phyloP scores from a whole-genome alignment of 2,797 vertebrate genomes.

The Chelmon rostratus region DNA sequence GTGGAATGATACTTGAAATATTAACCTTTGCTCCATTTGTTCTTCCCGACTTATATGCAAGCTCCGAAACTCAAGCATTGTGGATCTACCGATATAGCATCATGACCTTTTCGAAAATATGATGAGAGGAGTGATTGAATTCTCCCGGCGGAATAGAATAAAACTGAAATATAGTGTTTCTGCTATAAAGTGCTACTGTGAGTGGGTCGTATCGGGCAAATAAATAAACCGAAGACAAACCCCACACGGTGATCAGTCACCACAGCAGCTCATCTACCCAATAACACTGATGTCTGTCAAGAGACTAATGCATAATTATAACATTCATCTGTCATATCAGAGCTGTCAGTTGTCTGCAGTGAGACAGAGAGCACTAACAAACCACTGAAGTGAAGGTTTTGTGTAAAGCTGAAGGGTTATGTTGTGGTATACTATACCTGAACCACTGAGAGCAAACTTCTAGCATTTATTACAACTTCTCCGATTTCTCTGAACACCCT shows the following conservation, averaged over 20 bases:
- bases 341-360: not conserved
- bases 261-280: not conserved
- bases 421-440: no score
- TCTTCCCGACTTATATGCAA: not conserved
- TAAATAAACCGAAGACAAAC: not conserved
- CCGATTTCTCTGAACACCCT: no score
- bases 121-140: not conserved
- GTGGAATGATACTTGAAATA: not conserved
- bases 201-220: no score
- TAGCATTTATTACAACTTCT: no score
- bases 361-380: no score
- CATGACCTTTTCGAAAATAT: constrained; percentile 9
- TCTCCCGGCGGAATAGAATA: not conserved
- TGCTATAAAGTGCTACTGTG: not conserved
- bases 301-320: constrained; percentile 9
- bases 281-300: not conserved
- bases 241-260: not conserved
- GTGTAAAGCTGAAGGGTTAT: no score
- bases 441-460: no score
- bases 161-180: not conserved
- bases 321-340: constrained; percentile 20
- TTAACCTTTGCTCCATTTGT: not conserved
- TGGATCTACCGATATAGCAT: not conserved
- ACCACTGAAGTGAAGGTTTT: no score
- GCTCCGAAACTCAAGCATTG: no score